Conservation (phyloP, 1,140 invertebrate species). For the Phymorhynchus buccinoides region DNA sequence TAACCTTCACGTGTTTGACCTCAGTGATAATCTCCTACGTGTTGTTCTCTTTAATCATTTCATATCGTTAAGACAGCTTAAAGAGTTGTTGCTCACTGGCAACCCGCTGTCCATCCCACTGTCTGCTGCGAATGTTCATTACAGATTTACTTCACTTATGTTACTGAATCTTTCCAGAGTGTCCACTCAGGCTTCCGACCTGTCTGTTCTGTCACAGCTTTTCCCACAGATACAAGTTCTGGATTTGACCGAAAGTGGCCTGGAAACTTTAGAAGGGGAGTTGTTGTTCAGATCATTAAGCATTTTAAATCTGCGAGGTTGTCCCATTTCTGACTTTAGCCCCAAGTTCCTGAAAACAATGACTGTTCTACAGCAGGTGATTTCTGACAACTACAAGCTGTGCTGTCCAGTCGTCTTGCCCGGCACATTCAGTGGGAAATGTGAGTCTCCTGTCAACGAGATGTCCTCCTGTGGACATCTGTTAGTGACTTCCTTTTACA, state of each 20-base stretch:
- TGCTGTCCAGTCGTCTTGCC: constrained; percentile 8
- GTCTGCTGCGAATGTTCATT: neutral
- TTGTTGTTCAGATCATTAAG: neutral
- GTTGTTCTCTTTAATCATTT: constrained; percentile 2
- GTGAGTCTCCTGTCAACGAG: neutral
- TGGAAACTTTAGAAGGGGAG: neutral
- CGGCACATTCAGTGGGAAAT: neutral
- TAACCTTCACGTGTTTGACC: neutral
- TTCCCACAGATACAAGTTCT: neutral
- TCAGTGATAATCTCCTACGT: constrained; percentile 29
- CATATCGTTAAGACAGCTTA: neutral
- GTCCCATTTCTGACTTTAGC: neutral
- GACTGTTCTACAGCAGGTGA: neutral
- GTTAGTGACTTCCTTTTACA: neutral
- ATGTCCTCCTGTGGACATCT: constrained; percentile 11
- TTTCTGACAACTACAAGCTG: neutral
- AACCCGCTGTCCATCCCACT: neutral
- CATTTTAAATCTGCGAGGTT: neutral
- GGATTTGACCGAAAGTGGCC: neutral
- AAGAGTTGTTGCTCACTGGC: neutral
- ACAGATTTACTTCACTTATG: neutral
- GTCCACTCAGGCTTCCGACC: neutral
- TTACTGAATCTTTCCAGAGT: neutral
- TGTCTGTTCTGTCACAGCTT: neutral
- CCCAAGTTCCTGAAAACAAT: neutral